Conservation (phyloP, 2,113 vertebrate species). For the Malurus cyaneus region DNA sequence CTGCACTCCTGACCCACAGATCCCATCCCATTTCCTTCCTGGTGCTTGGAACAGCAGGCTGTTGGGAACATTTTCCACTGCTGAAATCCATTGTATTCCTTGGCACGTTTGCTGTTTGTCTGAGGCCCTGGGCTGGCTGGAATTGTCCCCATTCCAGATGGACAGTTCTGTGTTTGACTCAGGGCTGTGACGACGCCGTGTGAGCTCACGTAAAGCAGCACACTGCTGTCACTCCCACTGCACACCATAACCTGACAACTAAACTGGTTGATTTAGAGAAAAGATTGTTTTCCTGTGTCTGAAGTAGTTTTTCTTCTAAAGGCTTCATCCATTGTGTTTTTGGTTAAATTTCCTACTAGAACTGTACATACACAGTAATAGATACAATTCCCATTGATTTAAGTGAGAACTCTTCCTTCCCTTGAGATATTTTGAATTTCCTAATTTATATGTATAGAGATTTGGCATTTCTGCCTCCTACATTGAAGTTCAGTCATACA, state of each 20-base stretch:
- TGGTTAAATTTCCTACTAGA: background rate
- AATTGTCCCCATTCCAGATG: background rate
- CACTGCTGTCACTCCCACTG: background rate
- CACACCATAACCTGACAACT: background rate
- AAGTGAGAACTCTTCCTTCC: background rate
- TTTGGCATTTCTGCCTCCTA: background rate
- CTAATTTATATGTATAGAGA: background rate
- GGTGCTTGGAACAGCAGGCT: background rate
- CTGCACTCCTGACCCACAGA: background rate
- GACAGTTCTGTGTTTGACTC: background rate
- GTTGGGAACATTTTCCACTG: background rate
- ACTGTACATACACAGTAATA: background rate
- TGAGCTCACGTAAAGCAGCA: background rate
- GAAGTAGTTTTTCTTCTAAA: background rate
- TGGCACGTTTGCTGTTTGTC: background rate
- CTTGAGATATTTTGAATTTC: background rate
- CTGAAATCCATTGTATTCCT: background rate
- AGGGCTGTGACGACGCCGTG: rapidly evolving
- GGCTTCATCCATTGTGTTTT: background rate
- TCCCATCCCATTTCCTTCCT: background rate
- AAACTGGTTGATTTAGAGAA: background rate
- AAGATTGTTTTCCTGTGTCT: background rate
- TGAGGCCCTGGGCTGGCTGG: background rate
- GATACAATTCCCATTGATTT: background rate
- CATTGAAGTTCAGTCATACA: background rate